A percentile compares a stretch with the other conserved stretches of the same genome.
phyloP scores from a whole-genome alignment of 2,888 invertebrate genomes.

The Coelinius sp. region DNA sequence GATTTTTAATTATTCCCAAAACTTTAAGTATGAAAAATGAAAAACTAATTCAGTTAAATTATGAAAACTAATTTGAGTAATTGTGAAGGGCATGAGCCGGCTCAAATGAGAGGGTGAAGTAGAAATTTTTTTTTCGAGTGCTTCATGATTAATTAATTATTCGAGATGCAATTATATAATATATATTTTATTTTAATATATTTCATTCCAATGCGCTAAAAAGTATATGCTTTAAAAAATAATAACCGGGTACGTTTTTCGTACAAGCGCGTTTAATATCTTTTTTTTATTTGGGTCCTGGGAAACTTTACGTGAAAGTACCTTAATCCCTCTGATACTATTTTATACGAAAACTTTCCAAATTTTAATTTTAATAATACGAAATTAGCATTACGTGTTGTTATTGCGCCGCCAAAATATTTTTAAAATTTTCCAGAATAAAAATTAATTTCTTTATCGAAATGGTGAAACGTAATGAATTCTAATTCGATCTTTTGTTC shows the following conservation, averaged over 20 bases:
- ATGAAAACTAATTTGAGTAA: conserved; percentile 15
- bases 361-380: conserved; percentile 33
- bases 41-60: conserved; percentile 49
- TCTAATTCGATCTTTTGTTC: not conserved
- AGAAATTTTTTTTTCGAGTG: conserved; percentile 36
- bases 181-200: conserved; percentile 48
- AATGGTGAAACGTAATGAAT: not conserved
- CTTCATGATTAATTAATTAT: conserved; percentile 46
- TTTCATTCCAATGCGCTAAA: conserved; percentile 42
- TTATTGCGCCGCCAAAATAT: conserved; percentile 36
- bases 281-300: conserved; percentile 54
- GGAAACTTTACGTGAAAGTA: conserved; percentile 65
- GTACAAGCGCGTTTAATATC: conserved; percentile 57
- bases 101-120: conserved; percentile 29
- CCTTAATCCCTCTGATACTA: conserved; percentile 57
- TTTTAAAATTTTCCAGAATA: not conserved
- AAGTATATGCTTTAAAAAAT: conserved; percentile 45
- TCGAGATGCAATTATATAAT: conserved; percentile 61
- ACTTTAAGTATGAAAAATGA: conserved; percentile 49
- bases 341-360: conserved; percentile 27
- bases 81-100: conserved; percentile 7
- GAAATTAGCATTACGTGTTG: conserved; percentile 36
- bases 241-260: conserved; percentile 63
- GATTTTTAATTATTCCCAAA: conserved; percentile 60
- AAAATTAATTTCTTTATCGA: not conserved